Base-by-base conservation (phyloP, 2,888 invertebrate genomes). In the Epinotia bilunana region DNA sequence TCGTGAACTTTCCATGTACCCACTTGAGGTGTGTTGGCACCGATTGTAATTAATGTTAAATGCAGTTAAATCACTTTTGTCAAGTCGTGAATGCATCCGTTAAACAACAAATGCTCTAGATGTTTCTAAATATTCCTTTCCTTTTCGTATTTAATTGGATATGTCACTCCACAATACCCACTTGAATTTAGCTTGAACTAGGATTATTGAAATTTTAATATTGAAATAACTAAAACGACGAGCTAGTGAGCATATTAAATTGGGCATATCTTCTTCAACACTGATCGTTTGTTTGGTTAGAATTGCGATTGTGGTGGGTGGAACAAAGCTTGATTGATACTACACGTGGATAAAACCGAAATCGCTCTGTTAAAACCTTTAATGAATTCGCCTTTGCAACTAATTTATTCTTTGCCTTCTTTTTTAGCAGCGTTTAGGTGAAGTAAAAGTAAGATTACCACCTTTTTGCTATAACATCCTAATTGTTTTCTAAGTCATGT, bases 191-290 rank as follows among this genome's bases (percentile, higher is more conserved):
- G n/a, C 39, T 55, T 55, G 0, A 39, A 39, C 20, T 67, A 18
- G 28, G 33, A 53, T 65, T 28, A 65, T 28, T 28, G 3, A 49
- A n/a, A 23, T 16, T 13, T n/a, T 28, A 28, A 49, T n/a, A 53
- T 53, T 33, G 0, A 33, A 39, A 33, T 53, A 53, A n/a, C 39
- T n/a, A 39, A 55, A 55, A 53, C 28, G 16, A 53, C 23, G n/a
- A 33, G 18, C 55, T 13, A 67, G 13, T 33, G 33, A 57, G n/a
- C 63, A 57, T n/a, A 72, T 43, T 57, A 65, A 33, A 72, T 60
- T 58, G 9, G 28, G 13, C 23, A 55, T 68, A 73, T 61, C 39
- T 67, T 67, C 61, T 73, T 62, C 62, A 68, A 39, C 53, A 39
- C 9, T 62, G 55, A 23, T 39, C 61, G 23, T 57, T 62, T 68